Evolutionary conservation across 2,888 invertebrate species (phyloP), one percentile per base, ranked within the genome.

Genomic region (Macaria liturata): DNA sequence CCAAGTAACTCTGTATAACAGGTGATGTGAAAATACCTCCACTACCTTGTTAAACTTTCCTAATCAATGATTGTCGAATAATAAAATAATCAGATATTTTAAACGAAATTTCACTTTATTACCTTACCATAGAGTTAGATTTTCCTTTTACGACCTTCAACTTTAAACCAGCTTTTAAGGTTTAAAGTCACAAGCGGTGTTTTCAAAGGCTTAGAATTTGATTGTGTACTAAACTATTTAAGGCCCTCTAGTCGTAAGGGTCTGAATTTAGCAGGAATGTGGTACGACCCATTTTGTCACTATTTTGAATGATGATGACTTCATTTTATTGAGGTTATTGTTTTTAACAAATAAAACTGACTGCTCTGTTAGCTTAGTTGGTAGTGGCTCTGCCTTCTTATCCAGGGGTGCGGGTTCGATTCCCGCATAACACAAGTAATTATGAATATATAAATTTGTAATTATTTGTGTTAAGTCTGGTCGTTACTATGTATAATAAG

Each of bases 31-130:
- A 67, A 66, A 63, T 60, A 61, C 68, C 68, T 69, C 71, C 68
- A 77, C 70, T 66, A 70, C 68, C 72, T 78, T 73, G 76, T 77
- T 76, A 74, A 20, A 73, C 65, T 71, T 70, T 64, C 66, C 69
- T 72, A 68, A 74, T 74, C 74, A 67, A 67, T 64, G 53, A 62
- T 56, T 69, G 66, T 64, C 60, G 55, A 70, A 67, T 65, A 68
- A 71, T 70, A 68, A 61, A 52, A 64, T 50, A 5, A 52, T 44
- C 9, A 46, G 32, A 55, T 51, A 37, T 44, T 32, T 30, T 43
- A 49, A 42, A 9, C 9, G 4, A 42, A 42, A 42, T 49, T 39
- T 43, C 57, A 59, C 53, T 51, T 53, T 62, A 57, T 60, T 57
- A 52, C 50, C 54, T 60, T 54, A 50, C 44, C 32, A 49, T 56